Evolutionary conservation across 1,140 invertebrate species (phyloP).

Genomic region (Sinonovacula constricta): DNA sequence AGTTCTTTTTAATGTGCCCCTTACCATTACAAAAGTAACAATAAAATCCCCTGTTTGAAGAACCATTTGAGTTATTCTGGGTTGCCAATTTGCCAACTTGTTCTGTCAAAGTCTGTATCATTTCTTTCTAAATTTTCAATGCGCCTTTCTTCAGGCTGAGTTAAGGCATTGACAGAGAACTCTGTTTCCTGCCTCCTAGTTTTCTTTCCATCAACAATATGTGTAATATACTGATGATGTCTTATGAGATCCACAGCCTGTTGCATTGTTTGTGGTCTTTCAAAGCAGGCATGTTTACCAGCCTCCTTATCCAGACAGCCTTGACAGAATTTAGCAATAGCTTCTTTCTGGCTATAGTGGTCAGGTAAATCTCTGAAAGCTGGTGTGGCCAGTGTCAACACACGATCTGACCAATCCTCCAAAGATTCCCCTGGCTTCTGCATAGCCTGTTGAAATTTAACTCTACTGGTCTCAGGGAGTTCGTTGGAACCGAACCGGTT

Average conservation of each 20-base stretch:
- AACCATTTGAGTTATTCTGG: neutral
- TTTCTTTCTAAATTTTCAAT: neutral
- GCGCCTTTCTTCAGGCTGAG: neutral
- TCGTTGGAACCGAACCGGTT: conserved; percentile 33
- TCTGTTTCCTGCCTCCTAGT: neutral
- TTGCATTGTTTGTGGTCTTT: conserved; percentile 12
- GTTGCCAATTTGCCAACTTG: neutral
- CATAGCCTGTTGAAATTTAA: conserved; percentile 37
- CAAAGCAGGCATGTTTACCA: conserved; percentile 18
- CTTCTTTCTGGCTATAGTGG: conserved; percentile 32
- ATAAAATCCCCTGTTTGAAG: neutral
- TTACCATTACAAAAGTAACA: conserved; percentile 16
- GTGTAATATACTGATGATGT: neutral
- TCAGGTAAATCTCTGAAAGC: conserved; percentile 44
- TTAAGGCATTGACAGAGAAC: neutral
- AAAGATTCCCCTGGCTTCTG: conserved; percentile 38
- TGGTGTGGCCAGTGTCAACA: conserved; percentile 22
- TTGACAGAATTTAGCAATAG: conserved; percentile 43
- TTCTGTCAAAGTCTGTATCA: neutral
- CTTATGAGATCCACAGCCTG: conserved; percentile 1
- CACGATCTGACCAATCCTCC: conserved; percentile 45
- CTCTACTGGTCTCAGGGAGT: conserved; percentile 39
- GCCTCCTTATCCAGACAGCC: conserved; percentile 44
- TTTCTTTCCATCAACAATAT: neutral
- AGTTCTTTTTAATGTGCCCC: neutral